Evolutionary conservation across 1,140 invertebrate species (phyloP), one percentile per base, ranked within the genome.

Genomic region (Hylaeus volcanicus): DNA sequence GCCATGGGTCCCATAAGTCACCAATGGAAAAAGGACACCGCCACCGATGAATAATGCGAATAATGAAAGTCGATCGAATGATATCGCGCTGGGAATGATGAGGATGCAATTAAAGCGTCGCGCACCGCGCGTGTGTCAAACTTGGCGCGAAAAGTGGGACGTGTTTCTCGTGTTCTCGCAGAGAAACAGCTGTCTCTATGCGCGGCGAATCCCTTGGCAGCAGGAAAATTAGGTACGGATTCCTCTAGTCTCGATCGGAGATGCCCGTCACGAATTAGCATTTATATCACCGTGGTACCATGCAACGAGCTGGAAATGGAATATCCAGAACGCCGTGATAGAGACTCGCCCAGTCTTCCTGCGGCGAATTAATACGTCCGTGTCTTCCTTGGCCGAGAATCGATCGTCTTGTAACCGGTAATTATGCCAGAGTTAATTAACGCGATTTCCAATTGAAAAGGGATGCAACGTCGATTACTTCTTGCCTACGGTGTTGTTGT

Each of bases 201-300:
- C 66, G 66, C 64, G 37, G 73, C 66, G 82, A 63, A 61, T 82
- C 79, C 79, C 82, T 79, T 87, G 86, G 86, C 86, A 87, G 86
- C 75, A 86, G 82, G 86, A 87, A 87, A 87, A 87, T 87, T 87
- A 87, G 85, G 85, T 87, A 81, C 76, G 74, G 68, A 84, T 82
- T 86, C 69, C 85, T 81, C 72, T 81, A 75, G 73, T 73, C 81
- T 87, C 86, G 86, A 88, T 88, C 86, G 83, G 74, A 88, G 85
- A 88, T 83, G 86, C 86, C 77, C 86, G 86, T 88, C 87, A 88
- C 79, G 86, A 88, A 88, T 88, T 88, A 88, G 86, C 87, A 88
- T 88, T 88, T 88, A 88, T 88, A 88, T 88, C 87, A 88, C 87
- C 84, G 86, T 77, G 85, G 85, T 82, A 73, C 64, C 75, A 75